Base-by-base conservation (phyloP, 1,140 invertebrate genomes). In the Drosophila carrolli region DNA sequence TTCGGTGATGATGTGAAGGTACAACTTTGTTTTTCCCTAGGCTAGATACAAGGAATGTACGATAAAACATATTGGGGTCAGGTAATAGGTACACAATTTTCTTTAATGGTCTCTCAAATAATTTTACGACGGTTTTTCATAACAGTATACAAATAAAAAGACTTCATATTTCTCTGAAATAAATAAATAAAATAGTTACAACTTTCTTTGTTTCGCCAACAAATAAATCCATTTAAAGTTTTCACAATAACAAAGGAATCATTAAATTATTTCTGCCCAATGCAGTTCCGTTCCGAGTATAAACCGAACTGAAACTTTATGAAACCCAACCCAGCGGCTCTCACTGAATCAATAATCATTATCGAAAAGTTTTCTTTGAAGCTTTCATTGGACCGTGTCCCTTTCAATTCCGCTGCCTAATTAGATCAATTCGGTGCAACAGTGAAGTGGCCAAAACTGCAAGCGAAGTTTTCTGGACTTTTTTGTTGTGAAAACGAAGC, bases 341-440 rank as follows among this genome's bases (percentile, higher is more conserved):
- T 60, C 19, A 29, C 40, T 57, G 58, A 78, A 72, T 79, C 83
- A 79, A 88, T 88, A 82, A 79, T 66, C 71, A 78, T 79, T 81
- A 79, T 79, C 65, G 54, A 76, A 76, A 86, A 86, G 61, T 88
- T 88, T 57, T n/a, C 16, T 44, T 55, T 54, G 44, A 51, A 57
- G 27, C 79, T 59, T 75, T 50, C 35, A 40, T 32, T 10, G 71
- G 35, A 74, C 48, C 71, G 37, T 47, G 50, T 59, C 38, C 29
- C 23, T 46, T 32, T 44, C 75, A 51, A 44, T 43, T 27, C 59
- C 16, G 43, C 13, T 54, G 56, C 48, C 41, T 67, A 75, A 85
- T 86, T 75, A 86, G 72, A 81, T 85, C 72, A 81, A 67, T 59
- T 58, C 32, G 57, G 37, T 79, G 47, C 62, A 54, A 35, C 47